phyloP scores from a whole-genome alignment of 1,140 invertebrate genomes.

The Atta cephalotes region DNA sequence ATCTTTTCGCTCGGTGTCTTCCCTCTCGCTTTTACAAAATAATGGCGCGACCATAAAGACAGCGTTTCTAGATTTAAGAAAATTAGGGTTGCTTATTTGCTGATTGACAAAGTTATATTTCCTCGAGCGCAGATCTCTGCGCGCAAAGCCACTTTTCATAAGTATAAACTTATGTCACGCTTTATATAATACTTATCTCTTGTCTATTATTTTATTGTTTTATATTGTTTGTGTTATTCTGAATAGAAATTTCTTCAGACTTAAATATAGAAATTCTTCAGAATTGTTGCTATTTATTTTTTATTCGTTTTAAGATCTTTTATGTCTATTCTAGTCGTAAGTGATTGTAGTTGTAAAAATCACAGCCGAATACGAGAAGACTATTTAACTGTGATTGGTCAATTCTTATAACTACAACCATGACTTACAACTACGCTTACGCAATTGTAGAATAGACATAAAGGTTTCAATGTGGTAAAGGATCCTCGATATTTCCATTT shows the following conservation, averaged over 20 bases:
- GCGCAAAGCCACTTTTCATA: neutral
- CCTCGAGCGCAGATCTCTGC: neutral
- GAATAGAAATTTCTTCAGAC: neutral
- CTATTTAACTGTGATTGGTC: too few relatives aligned
- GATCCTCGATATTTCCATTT: neutral
- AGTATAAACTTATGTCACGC: neutral
- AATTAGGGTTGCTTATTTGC: constrained; percentile 19
- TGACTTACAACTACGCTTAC: too few relatives aligned
- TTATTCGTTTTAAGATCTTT: neutral
- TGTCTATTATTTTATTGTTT: neutral
- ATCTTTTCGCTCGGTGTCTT: constrained; percentile 14
- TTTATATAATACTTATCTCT: neutral
- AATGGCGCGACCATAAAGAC: constrained; percentile 41
- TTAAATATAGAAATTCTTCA: neutral
- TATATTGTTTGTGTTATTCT: too few relatives aligned
- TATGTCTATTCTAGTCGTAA: too few relatives aligned
- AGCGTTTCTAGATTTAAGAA: constrained; percentile 21
- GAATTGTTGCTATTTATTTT: neutral
- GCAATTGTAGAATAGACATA: too few relatives aligned
- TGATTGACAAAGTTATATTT: constrained; percentile 59
- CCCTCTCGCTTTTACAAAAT: constrained; percentile 25
- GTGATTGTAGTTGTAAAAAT: too few relatives aligned
- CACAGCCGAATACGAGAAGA: too few relatives aligned
- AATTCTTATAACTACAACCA: too few relatives aligned
- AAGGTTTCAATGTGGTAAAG: neutral